phyloP scores from a whole-genome alignment of 2,797 vertebrate genomes.

The Parauchenoglanis punctatus region DNA sequence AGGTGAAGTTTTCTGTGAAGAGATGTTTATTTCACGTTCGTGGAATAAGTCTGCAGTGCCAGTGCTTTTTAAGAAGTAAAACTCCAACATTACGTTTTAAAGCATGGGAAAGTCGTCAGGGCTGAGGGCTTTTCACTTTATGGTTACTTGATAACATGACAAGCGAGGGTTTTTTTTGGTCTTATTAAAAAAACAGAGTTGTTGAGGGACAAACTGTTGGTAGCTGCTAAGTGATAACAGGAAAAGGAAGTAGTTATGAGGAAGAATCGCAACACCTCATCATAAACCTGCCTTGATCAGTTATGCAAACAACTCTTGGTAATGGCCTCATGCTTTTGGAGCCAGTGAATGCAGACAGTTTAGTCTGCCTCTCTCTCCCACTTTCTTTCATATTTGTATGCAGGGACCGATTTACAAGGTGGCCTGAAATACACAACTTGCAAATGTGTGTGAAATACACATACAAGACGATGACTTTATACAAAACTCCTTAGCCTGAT shows the following conservation, averaged over 20 bases:
- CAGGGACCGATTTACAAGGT: not conserved
- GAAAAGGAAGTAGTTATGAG: constrained; percentile 7
- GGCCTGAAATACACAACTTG: constrained; percentile 1
- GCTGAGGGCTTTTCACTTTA: not conserved
- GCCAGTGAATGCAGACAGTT: constrained; percentile 13
- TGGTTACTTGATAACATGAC: not conserved
- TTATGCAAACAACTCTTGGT: not conserved
- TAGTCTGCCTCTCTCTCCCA: constrained; percentile 8
- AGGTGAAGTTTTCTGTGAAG: not conserved
- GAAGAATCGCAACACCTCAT: not conserved
- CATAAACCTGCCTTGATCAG: not conserved
- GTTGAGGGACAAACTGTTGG: not conserved
- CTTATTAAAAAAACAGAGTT: not conserved
- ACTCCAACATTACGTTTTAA: not conserved
- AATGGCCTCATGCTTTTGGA: not conserved
- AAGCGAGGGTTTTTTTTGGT: not conserved
- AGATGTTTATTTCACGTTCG: not conserved
- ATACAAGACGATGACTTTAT: not conserved
- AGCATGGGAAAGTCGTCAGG: not conserved
- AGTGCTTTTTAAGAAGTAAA: not conserved
- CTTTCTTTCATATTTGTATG: constrained; percentile 7
- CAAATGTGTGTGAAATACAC: constrained; percentile 6
- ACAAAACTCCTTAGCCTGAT: not conserved
- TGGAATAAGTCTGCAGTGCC: not conserved
- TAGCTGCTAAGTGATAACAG: not conserved